phyloP scores from a whole-genome alignment of 2,888 invertebrate genomes.

The Drosophila paranaensis region DNA sequence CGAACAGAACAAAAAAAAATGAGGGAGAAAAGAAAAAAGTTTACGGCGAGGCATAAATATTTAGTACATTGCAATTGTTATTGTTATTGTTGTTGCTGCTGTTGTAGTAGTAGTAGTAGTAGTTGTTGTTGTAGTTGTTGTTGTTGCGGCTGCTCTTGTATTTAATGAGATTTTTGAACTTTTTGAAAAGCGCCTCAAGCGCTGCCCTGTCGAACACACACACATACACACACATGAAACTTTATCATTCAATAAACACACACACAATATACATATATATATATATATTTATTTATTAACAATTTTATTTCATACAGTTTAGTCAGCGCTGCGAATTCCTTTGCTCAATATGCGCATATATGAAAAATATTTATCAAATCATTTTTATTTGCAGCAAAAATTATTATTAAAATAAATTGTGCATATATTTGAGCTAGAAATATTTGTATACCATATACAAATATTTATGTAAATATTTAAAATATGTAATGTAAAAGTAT shows the following conservation, averaged over 20 bases:
- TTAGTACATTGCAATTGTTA: slow-evolving; percentile 69
- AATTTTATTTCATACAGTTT: too few species aligned
- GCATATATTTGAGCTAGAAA: neutral
- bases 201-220: slow-evolving; percentile 38
- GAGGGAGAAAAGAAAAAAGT: slow-evolving; percentile 53
- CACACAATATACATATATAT: neutral
- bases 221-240: slow-evolving; percentile 16
- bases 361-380: too few species aligned
- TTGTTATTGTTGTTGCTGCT: slow-evolving; percentile 24
- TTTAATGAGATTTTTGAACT: slow-evolving; percentile 79
- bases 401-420: neutral
- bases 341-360: too few species aligned
- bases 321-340: too few species aligned
- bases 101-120: too few species aligned
- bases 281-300: neutral
- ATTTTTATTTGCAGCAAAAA: too few species aligned
- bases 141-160: slow-evolving; percentile 50
- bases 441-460: neutral
- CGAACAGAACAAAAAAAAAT: slow-evolving; percentile 56
- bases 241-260: slow-evolving; percentile 16
- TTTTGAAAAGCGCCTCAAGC: slow-evolving; percentile 73
- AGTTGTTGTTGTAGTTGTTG: slow-evolving; percentile 39
- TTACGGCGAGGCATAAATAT: slow-evolving; percentile 74
- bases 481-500: too few species aligned
- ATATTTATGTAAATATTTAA: too few species aligned